Evolutionary conservation across 2,113 vertebrate species (phyloP).

Genomic region (Aegotheles bennettii): DNA sequence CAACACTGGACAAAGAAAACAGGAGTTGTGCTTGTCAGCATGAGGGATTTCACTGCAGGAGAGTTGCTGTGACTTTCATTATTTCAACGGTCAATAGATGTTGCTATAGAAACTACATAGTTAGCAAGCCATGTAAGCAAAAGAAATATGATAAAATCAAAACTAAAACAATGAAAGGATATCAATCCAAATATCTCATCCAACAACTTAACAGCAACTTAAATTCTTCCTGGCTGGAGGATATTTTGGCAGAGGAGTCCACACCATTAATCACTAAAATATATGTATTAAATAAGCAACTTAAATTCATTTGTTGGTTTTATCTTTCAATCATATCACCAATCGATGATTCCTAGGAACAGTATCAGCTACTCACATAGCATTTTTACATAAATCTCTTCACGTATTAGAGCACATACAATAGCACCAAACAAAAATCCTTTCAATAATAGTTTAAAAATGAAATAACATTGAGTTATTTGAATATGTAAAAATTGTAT

Average conservation of each 20-base stretch:
- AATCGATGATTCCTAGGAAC: neutral
- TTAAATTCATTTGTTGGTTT: slow-evolving; percentile 40
- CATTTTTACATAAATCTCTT: neutral
- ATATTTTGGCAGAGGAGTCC: too few relatives aligned
- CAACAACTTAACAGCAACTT: too few relatives aligned
- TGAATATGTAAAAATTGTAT: neutral
- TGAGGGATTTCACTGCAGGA: slow-evolving; percentile 74
- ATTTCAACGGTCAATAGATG: slow-evolving; percentile 71
- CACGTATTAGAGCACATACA: neutral
- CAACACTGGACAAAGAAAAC: slow-evolving; percentile 70
- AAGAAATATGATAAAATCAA: slow-evolving; percentile 65
- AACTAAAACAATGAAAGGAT: neutral
- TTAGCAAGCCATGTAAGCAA: slow-evolving; percentile 62
- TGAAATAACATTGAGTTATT: neutral
- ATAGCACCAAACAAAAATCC: neutral
- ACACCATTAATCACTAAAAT: too few relatives aligned
- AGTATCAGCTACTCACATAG: neutral
- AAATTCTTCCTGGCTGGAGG: too few relatives aligned
- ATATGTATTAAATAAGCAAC: too few relatives aligned
- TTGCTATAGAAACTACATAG: slow-evolving; percentile 81
- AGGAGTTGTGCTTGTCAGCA: slow-evolving; percentile 69
- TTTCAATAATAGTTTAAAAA: slow-evolving; percentile 31
- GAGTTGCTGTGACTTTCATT: slow-evolving; percentile 72
- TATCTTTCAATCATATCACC: slow-evolving; percentile 18
- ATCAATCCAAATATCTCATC: slow-evolving; percentile 16